These are phyloP conservation scores for Emys orbicularis DNA, from an alignment of 2,797 vertebrate genomes.

Conservation along the genomic window DNA sequence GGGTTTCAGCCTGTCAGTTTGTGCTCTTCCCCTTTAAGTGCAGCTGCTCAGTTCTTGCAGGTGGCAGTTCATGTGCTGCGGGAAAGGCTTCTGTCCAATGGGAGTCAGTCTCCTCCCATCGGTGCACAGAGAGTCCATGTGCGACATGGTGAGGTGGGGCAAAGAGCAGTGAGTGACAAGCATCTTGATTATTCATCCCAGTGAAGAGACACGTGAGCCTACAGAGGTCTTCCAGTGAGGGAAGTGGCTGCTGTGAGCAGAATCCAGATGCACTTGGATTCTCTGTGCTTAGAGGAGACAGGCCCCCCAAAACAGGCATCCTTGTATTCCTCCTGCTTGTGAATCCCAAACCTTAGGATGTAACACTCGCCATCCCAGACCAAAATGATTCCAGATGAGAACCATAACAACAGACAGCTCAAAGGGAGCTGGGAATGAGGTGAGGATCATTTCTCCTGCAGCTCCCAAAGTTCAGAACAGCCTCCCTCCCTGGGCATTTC, in stretches of 20 bases:
- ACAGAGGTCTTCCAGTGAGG: neutral
- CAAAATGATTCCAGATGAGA: neutral
- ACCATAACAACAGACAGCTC: neutral
- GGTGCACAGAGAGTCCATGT: neutral
- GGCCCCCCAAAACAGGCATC: neutral
- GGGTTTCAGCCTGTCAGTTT: neutral
- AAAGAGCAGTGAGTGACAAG: neutral
- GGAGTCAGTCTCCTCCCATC: neutral
- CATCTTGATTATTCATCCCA: neutral
- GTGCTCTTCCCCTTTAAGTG: constrained; percentile 20
- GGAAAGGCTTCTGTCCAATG: neutral
- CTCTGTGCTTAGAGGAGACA: neutral
- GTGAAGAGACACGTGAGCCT: neutral
- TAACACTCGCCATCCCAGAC: neutral
- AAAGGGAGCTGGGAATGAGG: neutral
- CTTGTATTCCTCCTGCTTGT: neutral
- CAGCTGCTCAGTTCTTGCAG: neutral
- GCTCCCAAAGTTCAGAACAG: neutral
- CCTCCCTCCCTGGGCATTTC: neutral
- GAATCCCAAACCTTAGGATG: neutral
- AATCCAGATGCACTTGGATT: neutral
- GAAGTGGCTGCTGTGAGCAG: neutral
- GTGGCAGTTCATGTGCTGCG: neutral
- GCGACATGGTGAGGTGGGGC: neutral
- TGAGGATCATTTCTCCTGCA: neutral